A percentile compares a stretch with the other conserved stretches of the same genome.
phyloP scores from a whole-genome alignment of 2,888 invertebrate species.

The Cheilosia soror region DNA sequence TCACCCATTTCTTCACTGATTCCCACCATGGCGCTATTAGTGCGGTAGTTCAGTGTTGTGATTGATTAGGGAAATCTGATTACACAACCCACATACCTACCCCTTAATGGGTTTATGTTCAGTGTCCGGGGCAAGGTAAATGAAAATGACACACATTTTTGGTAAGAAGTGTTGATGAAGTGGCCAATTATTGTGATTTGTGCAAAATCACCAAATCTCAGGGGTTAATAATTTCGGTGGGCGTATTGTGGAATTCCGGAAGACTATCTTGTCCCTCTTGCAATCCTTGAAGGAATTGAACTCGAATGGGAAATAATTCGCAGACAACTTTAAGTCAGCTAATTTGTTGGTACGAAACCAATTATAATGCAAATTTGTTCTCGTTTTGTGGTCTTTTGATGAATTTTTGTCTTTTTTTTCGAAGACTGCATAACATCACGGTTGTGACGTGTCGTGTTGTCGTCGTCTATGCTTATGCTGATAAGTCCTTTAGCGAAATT shows the following conservation, averaged over 20 bases:
- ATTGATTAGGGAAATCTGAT: slow-evolving; percentile 69
- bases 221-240: slow-evolving; percentile 25
- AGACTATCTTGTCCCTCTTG: neutral
- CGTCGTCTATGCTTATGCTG: slow-evolving; percentile 37
- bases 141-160: slow-evolving; percentile 30
- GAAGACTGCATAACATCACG: slow-evolving; percentile 17
- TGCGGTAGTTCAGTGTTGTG: slow-evolving; percentile 41
- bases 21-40: slow-evolving; percentile 13
- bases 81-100: slow-evolving; percentile 23
- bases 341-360: slow-evolving; percentile 51
- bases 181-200: slow-evolving; percentile 57
- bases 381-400: slow-evolving; percentile 47
- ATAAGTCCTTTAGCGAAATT: slow-evolving; percentile 63
- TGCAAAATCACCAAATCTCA: slow-evolving; percentile 29
- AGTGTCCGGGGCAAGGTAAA: slow-evolving; percentile 15
- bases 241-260: neutral
- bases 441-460: slow-evolving; percentile 5
- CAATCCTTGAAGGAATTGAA: neutral
- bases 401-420: slow-evolving; percentile 4
- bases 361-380: slow-evolving; percentile 63
- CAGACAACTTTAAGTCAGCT: slow-evolving; percentile 46
- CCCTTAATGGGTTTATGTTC: slow-evolving; percentile 7
- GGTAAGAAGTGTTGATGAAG: slow-evolving; percentile 45
- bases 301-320: neutral
- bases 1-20: slow-evolving; percentile 24